Percentiles rank a stretch among this genome's conserved stretches.
Evolutionary conservation across 2,888 invertebrate species (phyloP).

Genomic region (Drosophila infuscata): DNA sequence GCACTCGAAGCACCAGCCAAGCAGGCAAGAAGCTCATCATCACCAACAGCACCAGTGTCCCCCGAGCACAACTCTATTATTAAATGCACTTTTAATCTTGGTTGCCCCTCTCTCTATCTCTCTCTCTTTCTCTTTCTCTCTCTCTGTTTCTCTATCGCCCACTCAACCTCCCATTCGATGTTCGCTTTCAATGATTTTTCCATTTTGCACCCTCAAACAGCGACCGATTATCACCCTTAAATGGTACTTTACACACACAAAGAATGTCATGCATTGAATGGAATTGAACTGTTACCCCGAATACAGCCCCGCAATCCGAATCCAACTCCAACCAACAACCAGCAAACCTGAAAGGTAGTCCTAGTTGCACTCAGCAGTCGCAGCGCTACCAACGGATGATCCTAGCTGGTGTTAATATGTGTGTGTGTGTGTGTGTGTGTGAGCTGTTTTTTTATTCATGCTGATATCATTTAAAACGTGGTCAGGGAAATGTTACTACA

Average conservation of each 20-base stretch:
- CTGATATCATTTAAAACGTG: conserved; percentile 53
- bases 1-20: conserved; percentile 49
- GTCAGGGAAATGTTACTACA: conserved; percentile 36
- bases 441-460: conserved; percentile 54
- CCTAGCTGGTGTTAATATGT: conserved; percentile 17
- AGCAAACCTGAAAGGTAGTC: conserved; percentile 37
- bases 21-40: conserved; percentile 16
- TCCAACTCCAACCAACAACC: not conserved
- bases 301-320: conserved; percentile 7
- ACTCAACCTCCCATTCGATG: conserved; percentile 20
- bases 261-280: conserved; percentile 78
- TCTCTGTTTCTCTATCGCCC: not conserved
- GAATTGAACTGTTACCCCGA: conserved; percentile 68
- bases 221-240: conserved; percentile 85
- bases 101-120: conserved; percentile 31
- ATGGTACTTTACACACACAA: conserved; percentile 83
- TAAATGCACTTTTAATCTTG: conserved; percentile 85
- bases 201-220: conserved; percentile 84
- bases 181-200: conserved; percentile 79
- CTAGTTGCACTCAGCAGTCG: conserved; percentile 29
- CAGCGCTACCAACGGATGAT: conserved; percentile 23
- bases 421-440: conserved; percentile 8
- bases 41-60: conserved; percentile 28
- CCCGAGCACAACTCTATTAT: conserved; percentile 69
- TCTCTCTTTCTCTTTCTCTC: conserved; percentile 2